Conservation (phyloP, 2,797 vertebrate species). For the Eulemur rubriventer region DNA sequence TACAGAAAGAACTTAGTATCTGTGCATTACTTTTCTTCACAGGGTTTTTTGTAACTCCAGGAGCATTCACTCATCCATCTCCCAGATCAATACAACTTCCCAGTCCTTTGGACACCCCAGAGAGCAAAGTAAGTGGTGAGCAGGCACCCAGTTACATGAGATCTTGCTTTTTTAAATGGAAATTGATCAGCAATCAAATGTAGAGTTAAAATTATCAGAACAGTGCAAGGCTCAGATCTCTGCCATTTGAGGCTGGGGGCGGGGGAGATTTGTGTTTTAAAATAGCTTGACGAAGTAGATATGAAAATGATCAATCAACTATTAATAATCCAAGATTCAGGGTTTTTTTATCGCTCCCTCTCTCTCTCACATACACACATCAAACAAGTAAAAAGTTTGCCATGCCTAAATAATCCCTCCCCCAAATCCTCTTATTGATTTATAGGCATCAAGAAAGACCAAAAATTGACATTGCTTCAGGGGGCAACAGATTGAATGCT, state of each 20-base stretch:
- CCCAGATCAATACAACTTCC: slow-evolving; percentile 60
- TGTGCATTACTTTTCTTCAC: background rate
- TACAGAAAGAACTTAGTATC: background rate
- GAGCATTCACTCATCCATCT: slow-evolving; percentile 22
- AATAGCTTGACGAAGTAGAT: slow-evolving; percentile 46
- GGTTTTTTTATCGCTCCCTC: fast-evolving
- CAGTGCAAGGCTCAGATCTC: background rate
- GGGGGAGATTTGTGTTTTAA: slow-evolving; percentile 21
- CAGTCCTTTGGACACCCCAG: slow-evolving; percentile 38
- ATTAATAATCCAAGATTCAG: slow-evolving; percentile 39
- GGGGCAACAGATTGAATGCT: background rate
- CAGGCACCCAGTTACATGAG: slow-evolving; percentile 26
- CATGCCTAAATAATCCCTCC: slow-evolving; percentile 13
- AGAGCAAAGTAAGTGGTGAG: slow-evolving; percentile 53
- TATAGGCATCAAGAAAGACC: background rate
- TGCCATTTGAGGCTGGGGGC: background rate
- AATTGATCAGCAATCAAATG: slow-evolving; percentile 61
- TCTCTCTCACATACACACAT: background rate
- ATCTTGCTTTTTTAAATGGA: slow-evolving; percentile 49
- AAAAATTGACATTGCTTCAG: background rate
- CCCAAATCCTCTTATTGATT: background rate
- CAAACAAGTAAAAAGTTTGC: background rate
- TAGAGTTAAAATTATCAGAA: slow-evolving; percentile 54
- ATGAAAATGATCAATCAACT: slow-evolving; percentile 53
- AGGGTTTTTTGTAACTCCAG: background rate